Evolutionary conservation across 2,113 vertebrate species (phyloP).

Genomic region (Oncorhynchus kisutch): DNA sequence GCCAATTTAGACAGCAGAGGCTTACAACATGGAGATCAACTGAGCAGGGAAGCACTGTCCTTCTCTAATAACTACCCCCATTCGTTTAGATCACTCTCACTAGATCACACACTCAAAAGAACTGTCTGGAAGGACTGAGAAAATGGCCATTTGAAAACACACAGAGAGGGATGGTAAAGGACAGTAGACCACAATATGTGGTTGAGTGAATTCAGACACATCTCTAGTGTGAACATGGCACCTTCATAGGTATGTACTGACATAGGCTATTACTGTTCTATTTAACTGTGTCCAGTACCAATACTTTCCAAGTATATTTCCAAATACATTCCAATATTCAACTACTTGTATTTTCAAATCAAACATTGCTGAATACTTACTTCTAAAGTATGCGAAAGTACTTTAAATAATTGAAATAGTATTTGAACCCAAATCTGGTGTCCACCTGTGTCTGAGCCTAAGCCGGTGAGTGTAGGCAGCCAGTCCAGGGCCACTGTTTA

Average conservation of each 20-base stretch:
- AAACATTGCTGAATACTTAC: too few relatives aligned
- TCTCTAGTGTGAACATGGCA: too few relatives aligned
- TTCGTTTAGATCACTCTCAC: slow-evolving; percentile 35
- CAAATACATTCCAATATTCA: too few relatives aligned
- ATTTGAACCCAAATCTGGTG: too few relatives aligned
- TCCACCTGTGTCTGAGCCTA: background rate
- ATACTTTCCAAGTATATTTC: too few relatives aligned
- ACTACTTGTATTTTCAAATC: too few relatives aligned
- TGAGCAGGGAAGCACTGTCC: slow-evolving; percentile 58
- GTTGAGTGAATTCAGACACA: too few relatives aligned
- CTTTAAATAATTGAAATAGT: too few relatives aligned
- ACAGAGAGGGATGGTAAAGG: slow-evolving; percentile 17
- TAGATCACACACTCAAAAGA: background rate
- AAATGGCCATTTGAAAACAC: slow-evolving; percentile 39
- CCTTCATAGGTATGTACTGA: too few relatives aligned
- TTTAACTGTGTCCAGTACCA: too few relatives aligned
- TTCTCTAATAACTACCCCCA: slow-evolving; percentile 53
- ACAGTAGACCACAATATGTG: background rate
- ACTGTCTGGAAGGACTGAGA: background rate
- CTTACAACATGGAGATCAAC: slow-evolving; percentile 68
- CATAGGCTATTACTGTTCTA: too few relatives aligned
- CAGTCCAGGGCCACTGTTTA: slow-evolving; percentile 62
- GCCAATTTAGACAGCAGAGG: slow-evolving; percentile 68
- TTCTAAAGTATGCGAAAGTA: too few relatives aligned
- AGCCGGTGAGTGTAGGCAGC: background rate